phyloP scores from a whole-genome alignment of 2,113 vertebrate species.

The Istiophorus platypterus region DNA sequence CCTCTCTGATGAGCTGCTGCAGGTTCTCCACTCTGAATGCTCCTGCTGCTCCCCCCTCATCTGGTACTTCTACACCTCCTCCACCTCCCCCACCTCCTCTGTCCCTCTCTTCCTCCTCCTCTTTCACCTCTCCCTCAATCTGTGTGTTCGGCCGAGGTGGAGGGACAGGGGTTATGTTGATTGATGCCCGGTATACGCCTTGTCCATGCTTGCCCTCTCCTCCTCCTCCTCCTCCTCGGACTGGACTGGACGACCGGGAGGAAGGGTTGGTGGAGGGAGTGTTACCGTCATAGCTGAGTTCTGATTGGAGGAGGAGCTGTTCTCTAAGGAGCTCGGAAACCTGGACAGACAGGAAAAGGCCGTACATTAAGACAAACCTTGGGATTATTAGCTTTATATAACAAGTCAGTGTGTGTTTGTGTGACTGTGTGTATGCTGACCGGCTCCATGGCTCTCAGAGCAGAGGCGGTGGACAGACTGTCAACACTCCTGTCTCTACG shows the following conservation, averaged over 20 bases:
- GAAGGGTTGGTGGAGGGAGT: slow-evolving; percentile 81
- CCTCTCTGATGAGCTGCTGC: slow-evolving; percentile 93
- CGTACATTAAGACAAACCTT: not conserved
- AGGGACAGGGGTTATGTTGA: slow-evolving; percentile 89
- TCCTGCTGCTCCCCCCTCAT: slow-evolving; percentile 20
- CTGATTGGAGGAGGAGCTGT: slow-evolving; percentile 91
- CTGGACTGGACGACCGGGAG: slow-evolving; percentile 87
- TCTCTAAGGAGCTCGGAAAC: slow-evolving; percentile 93
- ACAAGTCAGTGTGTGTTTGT: not conserved
- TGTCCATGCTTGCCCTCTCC: slow-evolving; percentile 59
- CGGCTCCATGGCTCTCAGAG: slow-evolving; percentile 92
- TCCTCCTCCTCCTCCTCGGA: slow-evolving; percentile 31
- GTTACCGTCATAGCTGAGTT: slow-evolving; percentile 84
- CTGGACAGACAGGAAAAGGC: slow-evolving; percentile 75
- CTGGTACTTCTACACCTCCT: not conserved
- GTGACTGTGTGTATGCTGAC: slow-evolving; percentile 82
- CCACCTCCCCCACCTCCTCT: slow-evolving; percentile 17
- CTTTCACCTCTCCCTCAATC: not conserved
- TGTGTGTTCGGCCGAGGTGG: slow-evolving; percentile 82
- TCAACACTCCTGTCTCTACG: slow-evolving; percentile 88
- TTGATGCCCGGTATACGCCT: slow-evolving; percentile 88
- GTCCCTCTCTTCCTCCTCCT: slow-evolving; percentile 35
- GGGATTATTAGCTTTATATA: not conserved
- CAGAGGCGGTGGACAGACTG: slow-evolving; percentile 87
- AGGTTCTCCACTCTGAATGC: slow-evolving; percentile 82